Conservation (phyloP, 2,797 vertebrate species). For the Rhinatrema bivittatum region DNA sequence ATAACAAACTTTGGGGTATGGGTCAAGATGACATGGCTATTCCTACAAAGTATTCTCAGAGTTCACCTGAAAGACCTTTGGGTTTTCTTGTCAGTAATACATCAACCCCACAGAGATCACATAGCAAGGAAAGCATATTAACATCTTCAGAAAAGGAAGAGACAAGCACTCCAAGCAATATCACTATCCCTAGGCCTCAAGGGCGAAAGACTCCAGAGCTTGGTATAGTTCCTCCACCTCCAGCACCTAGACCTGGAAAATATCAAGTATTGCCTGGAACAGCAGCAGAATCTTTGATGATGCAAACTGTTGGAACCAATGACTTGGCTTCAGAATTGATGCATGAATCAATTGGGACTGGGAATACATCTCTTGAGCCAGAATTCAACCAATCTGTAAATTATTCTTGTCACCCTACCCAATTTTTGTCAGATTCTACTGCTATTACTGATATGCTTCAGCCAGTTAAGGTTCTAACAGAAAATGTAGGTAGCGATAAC, state of each 20-base stretch:
- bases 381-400: slow-evolving; percentile 52
- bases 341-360: slow-evolving; percentile 40
- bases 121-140: slow-evolving; percentile 36
- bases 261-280: slow-evolving; percentile 26
- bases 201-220: slow-evolving; percentile 85
- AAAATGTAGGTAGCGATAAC: slow-evolving; percentile 43
- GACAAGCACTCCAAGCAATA: slow-evolving; percentile 50
- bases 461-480: slow-evolving; percentile 39
- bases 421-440: slow-evolving; percentile 18
- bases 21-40: slow-evolving; percentile 64
- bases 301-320: slow-evolving; percentile 18
- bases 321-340: slow-evolving; percentile 26
- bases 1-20: slow-evolving; percentile 78
- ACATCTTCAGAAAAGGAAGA: slow-evolving; percentile 41
- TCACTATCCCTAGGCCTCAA: slow-evolving; percentile 87
- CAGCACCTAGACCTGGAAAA: slow-evolving; percentile 56
- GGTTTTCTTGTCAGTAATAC: slow-evolving; percentile 40
- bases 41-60: slow-evolving; percentile 45
- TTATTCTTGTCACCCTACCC: slow-evolving; percentile 22
- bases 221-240: slow-evolving; percentile 71
- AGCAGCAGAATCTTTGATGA: slow-evolving; percentile 1
- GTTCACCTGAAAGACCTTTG: slow-evolving; percentile 52
- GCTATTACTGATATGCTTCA: slow-evolving; percentile 58
- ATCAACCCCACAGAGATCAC: slow-evolving; percentile 35
- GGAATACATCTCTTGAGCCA: slow-evolving; percentile 38